Percentiles rank a stretch among this genome's conserved stretches.
Conservation (phyloP, 2,797 vertebrate species). For the Orestias chungarensis region DNA sequence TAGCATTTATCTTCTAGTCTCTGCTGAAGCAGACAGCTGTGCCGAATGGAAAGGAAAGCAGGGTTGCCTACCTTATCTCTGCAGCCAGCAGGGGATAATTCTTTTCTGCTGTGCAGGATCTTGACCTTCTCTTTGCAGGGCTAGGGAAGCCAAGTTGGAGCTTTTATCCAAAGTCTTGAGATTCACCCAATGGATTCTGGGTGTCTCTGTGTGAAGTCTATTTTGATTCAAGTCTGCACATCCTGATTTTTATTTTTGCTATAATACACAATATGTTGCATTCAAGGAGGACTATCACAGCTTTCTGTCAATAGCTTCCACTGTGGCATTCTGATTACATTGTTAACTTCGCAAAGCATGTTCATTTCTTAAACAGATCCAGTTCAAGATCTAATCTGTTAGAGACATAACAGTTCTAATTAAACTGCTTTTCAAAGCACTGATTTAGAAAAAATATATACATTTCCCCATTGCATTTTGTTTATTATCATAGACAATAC, state of each 20-base stretch:
- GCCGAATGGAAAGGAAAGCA: constrained; percentile 58
- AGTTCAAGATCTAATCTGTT: too few relatives aligned
- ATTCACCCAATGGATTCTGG: constrained; percentile 50
- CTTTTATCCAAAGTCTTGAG: constrained; percentile 47
- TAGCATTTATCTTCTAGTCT: constrained; percentile 21
- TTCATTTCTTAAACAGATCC: too few relatives aligned
- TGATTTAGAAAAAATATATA: neutral
- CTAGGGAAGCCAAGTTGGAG: constrained; percentile 40
- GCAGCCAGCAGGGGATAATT: constrained; percentile 73
- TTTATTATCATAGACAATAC: constrained; percentile 4
- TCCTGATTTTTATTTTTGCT: constrained; percentile 49
- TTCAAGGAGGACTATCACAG: constrained; percentile 29
- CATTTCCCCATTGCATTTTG: neutral
- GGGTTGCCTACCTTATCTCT: constrained; percentile 69
- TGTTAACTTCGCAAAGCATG: constrained; percentile 32
- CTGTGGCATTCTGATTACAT: constrained; percentile 47
- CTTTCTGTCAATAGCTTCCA: constrained; percentile 41
- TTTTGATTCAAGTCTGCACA: constrained; percentile 51
- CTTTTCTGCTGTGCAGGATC: constrained; percentile 60
- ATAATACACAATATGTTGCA: constrained; percentile 50
- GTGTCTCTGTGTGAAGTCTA: constrained; percentile 26
- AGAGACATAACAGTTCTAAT: too few relatives aligned
- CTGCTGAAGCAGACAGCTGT: constrained; percentile 46
- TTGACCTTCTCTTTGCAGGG: constrained; percentile 48
- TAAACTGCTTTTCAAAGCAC: neutral